Evolutionary conservation across 2,797 vertebrate species (phyloP), one percentile per base, ranked within the genome.

Genomic region (Poeciliopsis infans): DNA sequence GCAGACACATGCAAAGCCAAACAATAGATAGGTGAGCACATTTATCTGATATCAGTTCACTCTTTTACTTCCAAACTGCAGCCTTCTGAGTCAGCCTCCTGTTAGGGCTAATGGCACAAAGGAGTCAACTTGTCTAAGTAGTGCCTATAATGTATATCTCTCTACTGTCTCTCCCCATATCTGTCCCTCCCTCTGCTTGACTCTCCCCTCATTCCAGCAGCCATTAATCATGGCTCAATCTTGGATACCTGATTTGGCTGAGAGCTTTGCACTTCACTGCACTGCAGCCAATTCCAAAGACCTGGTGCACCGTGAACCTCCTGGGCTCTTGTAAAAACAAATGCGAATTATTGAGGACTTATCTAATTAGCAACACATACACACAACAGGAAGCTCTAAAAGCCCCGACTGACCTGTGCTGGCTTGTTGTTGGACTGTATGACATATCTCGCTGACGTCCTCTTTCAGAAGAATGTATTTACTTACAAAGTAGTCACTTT

Each of bases 61-160:
- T 84, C 41, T 85, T 89, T 85, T 82, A 75, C 80, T 68, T 79
- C 74, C 73, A 74, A 72, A 74, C 79, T 49, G n/a, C n/a, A 75
- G 75, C 83, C 76, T 85, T 86, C 79, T 76, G 82, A 81, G 86
- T 73, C 85, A 85, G 83, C 83, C 88, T 88, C 83, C 86, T 77
- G 85, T 93, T 88, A 77, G 84, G 81, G 83, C 91, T 93, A 91
- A 92, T 92, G 84, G 93, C 87, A 92, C 81, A 76, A 79, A 89
- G 91, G 90, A 94, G 93, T 89, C 92, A 80, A 87, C 91, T 86
- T 88, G 92, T 93, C 92, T 92, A 93, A 92, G 91, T 88, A 88
- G 83, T 84, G 79, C 81, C 88, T 79, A 84, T 79, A 83, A 91
- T 92, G 87, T 91, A 92, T 87, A 93, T 92, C 87, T 88, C 89